Percentiles rank a stretch among this genome's conserved stretches.
These are phyloP conservation scores for Sebastes itinus DNA, from an alignment of 2,797 vertebrate genomes.

Conservation along the genomic window DNA sequence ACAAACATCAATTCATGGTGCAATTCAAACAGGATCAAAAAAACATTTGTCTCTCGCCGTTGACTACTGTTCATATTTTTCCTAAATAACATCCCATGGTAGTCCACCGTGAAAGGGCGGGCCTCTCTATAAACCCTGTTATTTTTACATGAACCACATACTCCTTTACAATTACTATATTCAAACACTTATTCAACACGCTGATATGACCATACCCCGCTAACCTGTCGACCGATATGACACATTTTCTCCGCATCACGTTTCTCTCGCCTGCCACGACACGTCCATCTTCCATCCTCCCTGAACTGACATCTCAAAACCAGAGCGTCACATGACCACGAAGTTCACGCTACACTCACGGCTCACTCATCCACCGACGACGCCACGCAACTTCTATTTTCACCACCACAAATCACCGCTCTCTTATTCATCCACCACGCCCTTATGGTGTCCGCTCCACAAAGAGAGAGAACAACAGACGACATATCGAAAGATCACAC, in stretches of 20 bases:
- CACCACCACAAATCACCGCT: background rate
- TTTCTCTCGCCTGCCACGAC: conserved; percentile 13
- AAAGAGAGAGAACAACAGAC: background rate
- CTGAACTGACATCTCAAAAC: conserved; percentile 31
- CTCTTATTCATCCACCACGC: background rate
- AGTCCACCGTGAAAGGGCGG: no score
- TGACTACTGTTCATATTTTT: no score
- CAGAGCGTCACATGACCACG: conserved; percentile 39
- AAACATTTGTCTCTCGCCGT: no score
- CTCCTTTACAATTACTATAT: conserved; percentile 32
- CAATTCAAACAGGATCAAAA: no score
- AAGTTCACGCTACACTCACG: conserved; percentile 17
- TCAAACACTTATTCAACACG: conserved; percentile 14
- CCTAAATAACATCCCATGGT: no score
- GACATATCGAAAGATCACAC: background rate
- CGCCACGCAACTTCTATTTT: conserved; percentile 32
- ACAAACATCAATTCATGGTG: no score
- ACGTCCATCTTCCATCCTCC: conserved; percentile 9
- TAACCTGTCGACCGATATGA: conserved; percentile 9
- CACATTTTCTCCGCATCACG: conserved; percentile 14
- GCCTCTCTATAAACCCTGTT: conserved; percentile 12
- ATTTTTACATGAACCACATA: conserved; percentile 10
- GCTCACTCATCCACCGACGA: background rate
- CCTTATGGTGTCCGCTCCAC: background rate
- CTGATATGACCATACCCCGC: background rate